These are phyloP conservation scores for Thera obeliscata DNA, from an alignment of 2,888 invertebrate genomes.

Conservation along the genomic window DNA sequence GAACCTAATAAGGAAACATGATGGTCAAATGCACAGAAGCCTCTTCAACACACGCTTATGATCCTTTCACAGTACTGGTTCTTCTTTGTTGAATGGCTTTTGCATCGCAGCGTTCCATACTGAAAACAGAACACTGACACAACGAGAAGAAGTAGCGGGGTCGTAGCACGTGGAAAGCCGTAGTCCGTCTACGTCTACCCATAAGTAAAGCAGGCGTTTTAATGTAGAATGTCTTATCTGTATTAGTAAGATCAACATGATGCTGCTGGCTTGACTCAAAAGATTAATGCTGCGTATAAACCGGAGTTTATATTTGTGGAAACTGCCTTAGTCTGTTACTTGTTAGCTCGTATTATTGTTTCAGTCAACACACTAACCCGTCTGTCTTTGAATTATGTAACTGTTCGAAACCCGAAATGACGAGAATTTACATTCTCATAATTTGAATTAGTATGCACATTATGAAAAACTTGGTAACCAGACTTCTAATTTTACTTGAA, in stretches of 20 bases:
- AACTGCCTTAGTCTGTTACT: constrained; percentile 46
- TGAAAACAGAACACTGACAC: no score
- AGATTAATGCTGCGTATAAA: constrained; percentile 40
- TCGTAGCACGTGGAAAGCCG: no score
- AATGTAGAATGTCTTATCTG: constrained; percentile 1
- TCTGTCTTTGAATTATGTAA: constrained; percentile 53
- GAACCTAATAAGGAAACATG: no score
- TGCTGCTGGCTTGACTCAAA: constrained; percentile 11
- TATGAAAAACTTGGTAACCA: no score
- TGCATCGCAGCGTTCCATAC: no score
- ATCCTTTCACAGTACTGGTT: no score
- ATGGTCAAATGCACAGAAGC: no score
- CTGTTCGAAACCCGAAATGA: constrained; percentile 35
- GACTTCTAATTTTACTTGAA: constrained; percentile 2
- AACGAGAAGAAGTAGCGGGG: no score
- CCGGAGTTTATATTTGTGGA: constrained; percentile 54
- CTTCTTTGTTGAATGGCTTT: no score
- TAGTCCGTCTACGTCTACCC: no score
- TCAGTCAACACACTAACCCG: constrained; percentile 54
- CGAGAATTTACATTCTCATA: constrained; percentile 34
- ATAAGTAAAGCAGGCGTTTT: background rate
- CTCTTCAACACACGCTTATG: no score
- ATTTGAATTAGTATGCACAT: background rate
- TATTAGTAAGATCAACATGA: constrained; percentile 3
- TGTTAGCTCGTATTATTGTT: constrained; percentile 58